These are phyloP conservation scores for Pseudomyrmex dendroicus DNA, from an alignment of 1,140 invertebrate genomes.

Conservation along the genomic window DNA sequence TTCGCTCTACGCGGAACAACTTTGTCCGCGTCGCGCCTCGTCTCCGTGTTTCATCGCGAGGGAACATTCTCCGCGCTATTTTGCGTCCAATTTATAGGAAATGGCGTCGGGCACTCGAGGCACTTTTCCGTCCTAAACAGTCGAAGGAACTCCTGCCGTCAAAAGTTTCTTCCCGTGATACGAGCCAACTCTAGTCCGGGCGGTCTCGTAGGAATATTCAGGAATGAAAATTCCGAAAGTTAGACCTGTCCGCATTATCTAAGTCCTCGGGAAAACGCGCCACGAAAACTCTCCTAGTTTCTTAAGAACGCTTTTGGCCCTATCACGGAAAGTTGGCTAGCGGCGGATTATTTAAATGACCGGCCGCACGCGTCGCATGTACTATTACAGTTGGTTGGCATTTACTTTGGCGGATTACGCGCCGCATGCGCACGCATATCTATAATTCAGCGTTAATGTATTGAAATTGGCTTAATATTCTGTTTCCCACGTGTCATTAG, in stretches of 20 bases:
- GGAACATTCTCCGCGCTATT: conserved; percentile 77
- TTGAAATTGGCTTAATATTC: conserved; percentile 55
- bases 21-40: conserved; percentile 42
- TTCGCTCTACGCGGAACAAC: neutral
- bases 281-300: conserved; percentile 36
- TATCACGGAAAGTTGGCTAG: conserved; percentile 40
- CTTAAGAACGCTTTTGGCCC: conserved; percentile 28
- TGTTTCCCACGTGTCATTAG: conserved; percentile 54
- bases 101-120: conserved; percentile 65
- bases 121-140: conserved; percentile 48
- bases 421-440: conserved; percentile 1
- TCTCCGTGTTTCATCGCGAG: conserved; percentile 60
- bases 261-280: conserved; percentile 37
- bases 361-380: neutral
- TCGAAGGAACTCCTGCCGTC: conserved; percentile 48
- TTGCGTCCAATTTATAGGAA: conserved; percentile 78
- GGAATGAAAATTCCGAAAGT: conserved; percentile 57
- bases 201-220: conserved; percentile 52
- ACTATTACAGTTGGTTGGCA: conserved; percentile 2
- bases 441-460: conserved; percentile 52
- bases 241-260: conserved; percentile 53
- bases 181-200: conserved; percentile 53
- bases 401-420: conserved; percentile 45
- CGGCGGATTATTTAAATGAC: conserved; percentile 44
- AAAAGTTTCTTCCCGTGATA: conserved; percentile 46